A percentile compares a stretch with the other conserved stretches of the same genome.
Conservation (phyloP, 2,797 vertebrate genomes). For the Telmatherina bonti region DNA sequence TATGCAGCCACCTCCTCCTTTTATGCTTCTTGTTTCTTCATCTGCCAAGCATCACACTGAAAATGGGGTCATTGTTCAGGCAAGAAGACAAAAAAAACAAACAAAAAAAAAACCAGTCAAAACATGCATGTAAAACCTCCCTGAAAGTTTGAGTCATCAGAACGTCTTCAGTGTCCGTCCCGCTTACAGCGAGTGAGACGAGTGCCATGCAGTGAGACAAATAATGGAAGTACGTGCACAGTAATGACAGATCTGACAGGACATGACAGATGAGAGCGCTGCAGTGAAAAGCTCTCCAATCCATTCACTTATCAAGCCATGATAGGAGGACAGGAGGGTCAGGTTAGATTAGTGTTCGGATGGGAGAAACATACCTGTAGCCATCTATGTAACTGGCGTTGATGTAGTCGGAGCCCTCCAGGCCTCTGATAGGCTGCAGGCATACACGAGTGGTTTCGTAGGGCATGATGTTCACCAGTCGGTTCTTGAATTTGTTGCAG, state of each 20-base stretch:
- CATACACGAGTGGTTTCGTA: constrained; percentile 97
- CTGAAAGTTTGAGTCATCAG: constrained; percentile 70
- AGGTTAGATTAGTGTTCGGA: constrained; percentile 62
- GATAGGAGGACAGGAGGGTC: constrained; percentile 51
- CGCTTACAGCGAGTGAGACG: constrained; percentile 7
- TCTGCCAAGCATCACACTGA: constrained; percentile 51
- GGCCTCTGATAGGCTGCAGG: constrained; percentile 96
- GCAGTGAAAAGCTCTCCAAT: constrained; percentile 66
- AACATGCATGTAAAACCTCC: constrained; percentile 54
- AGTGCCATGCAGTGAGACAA: constrained; percentile 27
- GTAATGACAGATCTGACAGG: constrained; percentile 66
- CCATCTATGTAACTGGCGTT: constrained; percentile 97
- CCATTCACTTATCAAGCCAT: constrained; percentile 63
- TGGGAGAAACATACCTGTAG: constrained; percentile 86
- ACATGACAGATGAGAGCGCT: constrained; percentile 66
- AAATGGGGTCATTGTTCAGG: constrained; percentile 64
- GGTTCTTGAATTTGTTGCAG: constrained; percentile 99
- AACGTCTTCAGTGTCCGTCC: constrained; percentile 27
- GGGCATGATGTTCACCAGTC: constrained; percentile 99
- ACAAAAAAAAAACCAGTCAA: no score
- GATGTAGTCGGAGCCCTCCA: constrained; percentile 97
- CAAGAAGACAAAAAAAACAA: constrained; percentile 49
- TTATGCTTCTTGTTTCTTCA: constrained; percentile 31
- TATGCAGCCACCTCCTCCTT: constrained; percentile 32
- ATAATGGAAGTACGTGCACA: constrained; percentile 41